phyloP scores from a whole-genome alignment of 2,113 vertebrate species.

The Misgurnus mizolepis region DNA sequence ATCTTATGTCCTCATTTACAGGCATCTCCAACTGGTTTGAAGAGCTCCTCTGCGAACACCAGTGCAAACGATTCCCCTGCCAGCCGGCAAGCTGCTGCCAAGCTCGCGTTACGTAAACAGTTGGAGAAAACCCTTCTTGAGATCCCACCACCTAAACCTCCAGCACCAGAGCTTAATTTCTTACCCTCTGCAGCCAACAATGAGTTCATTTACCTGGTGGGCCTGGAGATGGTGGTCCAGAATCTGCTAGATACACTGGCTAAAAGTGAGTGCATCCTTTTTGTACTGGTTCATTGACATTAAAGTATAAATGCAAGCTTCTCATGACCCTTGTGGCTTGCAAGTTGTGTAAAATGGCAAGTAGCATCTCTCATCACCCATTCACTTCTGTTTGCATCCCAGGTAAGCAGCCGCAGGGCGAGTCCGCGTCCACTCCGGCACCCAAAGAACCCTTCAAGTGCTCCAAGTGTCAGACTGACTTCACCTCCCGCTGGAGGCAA shows the following conservation, averaged over 20 bases:
- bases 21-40: slow-evolving; percentile 86
- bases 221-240: slow-evolving; percentile 95
- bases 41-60: slow-evolving; percentile 73
- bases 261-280: slow-evolving; percentile 63
- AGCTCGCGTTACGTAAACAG: slow-evolving; percentile 93
- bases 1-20: slow-evolving; percentile 56
- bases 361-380: not conserved
- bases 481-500: slow-evolving; percentile 97
- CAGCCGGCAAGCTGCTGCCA: slow-evolving; percentile 91
- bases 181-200: slow-evolving; percentile 96
- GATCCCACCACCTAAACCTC: slow-evolving; percentile 95
- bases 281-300: not conserved
- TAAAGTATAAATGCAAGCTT: too few species aligned
- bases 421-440: slow-evolving; percentile 55
- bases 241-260: slow-evolving; percentile 95
- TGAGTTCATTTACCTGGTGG: slow-evolving; percentile 97
- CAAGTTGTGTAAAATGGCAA: too few species aligned
- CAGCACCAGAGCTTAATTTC: slow-evolving; percentile 92
- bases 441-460: slow-evolving; percentile 91
- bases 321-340: too few species aligned
- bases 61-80: slow-evolving; percentile 85
- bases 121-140: slow-evolving; percentile 96
- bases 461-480: slow-evolving; percentile 96
- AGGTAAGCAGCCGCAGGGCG: slow-evolving; percentile 76
- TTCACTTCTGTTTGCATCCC: slow-evolving; percentile 5